These are phyloP conservation scores for Alethe diademata DNA, from an alignment of 2,113 vertebrate species.

Conservation along the genomic window DNA sequence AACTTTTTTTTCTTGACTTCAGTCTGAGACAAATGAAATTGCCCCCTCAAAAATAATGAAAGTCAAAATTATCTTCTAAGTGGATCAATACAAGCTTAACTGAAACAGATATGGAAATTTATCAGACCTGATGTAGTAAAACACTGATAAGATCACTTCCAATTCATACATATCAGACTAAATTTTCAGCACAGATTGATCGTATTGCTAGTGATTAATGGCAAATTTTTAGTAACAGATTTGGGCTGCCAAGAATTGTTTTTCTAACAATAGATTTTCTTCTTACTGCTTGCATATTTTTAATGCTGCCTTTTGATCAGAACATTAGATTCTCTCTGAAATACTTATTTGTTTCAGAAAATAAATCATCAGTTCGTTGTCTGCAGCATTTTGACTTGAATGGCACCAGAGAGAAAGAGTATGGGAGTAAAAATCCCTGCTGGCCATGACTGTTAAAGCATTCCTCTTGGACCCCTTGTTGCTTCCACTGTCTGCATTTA, in stretches of 20 bases:
- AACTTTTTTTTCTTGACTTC: constrained; percentile 49
- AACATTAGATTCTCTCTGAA: not conserved
- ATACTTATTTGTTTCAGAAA: not conserved
- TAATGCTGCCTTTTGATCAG: not conserved
- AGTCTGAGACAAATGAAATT: constrained; percentile 56
- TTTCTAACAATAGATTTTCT: not conserved
- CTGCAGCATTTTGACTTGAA: not conserved
- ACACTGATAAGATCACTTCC: constrained; percentile 70
- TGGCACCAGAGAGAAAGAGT: not conserved
- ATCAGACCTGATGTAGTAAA: constrained; percentile 71
- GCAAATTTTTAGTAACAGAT: constrained; percentile 65
- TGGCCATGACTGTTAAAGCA: not conserved
- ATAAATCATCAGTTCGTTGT: not conserved
- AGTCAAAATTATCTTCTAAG: constrained; percentile 70
- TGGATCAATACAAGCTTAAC: constrained; percentile 73
- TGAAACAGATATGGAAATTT: constrained; percentile 71
- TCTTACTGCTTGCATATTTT: not conserved
- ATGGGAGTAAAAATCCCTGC: not conserved
- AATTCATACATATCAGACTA: constrained; percentile 62
- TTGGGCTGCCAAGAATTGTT: constrained; percentile 43
- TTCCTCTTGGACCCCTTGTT: not conserved
- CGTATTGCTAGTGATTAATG: constrained; percentile 60
- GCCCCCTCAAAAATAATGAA: constrained; percentile 49
- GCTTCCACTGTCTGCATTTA: not conserved
- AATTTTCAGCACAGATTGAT: constrained; percentile 69